Evolutionary conservation across 2,888 invertebrate species (phyloP), one percentile per base, ranked within the genome.

Genomic region (Lithodes maja): DNA sequence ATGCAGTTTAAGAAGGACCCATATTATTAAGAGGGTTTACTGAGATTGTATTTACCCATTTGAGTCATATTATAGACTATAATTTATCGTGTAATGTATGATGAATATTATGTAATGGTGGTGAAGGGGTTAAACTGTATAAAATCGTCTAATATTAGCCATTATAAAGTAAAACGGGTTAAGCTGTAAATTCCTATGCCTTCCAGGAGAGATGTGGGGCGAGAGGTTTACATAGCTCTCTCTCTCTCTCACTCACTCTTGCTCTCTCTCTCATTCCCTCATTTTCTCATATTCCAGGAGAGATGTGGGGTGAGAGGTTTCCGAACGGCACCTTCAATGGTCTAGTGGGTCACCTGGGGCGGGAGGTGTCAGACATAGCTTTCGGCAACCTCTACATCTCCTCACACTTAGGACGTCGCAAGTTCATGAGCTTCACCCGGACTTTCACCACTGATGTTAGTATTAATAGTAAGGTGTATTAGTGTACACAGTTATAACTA

Each of bases 221-320:
- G 33, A 33, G 33, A 33, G 33, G 33, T 33, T 33, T 33, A 33
- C 33, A 33, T 33, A 33, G 33, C 33, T 33, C 33, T 33, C 33
- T 33, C 33, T 33, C 33, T 17, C 74, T 74, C 74, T n/a, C 17
- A 74, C 61, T 61, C 61, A 5, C 61, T 61, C 61, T 12, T 12
- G 5, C 61, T 12, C 61, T 61, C 61, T 61, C 61, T 61, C 61
- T 61, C 61, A 7, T 12, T 61, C 61, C 12, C 61, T n/a, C 74
- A 15, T 3, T 74, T 3, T 74, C 74, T 53, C 54, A 2, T 15
- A 12, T 5, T 54, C 3, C 83, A 83, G 83, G 74, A 17, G 83
- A 83, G 54, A 33, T 83, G n/a, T 83, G 83, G 83, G 83, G 83
- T 3, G 74, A 75, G 54, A 50, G n/a, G 17, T 74, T 74, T 2